Evolutionary conservation across 2,888 invertebrate species (phyloP), one percentile per base, ranked within the genome.

Genomic region (Rosalia funebris): DNA sequence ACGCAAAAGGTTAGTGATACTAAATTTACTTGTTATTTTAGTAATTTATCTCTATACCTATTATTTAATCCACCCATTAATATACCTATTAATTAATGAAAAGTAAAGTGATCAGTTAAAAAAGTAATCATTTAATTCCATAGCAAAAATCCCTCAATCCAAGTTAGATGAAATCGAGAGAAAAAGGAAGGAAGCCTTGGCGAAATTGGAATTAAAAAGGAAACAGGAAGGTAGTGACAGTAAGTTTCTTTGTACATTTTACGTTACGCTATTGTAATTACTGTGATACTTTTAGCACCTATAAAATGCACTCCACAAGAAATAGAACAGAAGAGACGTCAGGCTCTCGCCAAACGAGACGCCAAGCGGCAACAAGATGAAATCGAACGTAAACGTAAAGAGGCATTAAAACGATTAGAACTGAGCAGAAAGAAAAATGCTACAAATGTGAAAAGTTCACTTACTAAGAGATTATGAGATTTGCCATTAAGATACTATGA

Each of bases 81-180:
- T n/a, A n/a, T n/a, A n/a, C n/a, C n/a, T n/a, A n/a, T n/a, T n/a
- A n/a, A n/a, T n/a, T n/a, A n/a, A n/a, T n/a, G n/a, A n/a, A n/a
- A n/a, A n/a, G n/a, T n/a, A n/a, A n/a, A n/a, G n/a, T n/a, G n/a
- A n/a, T n/a, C n/a, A n/a, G n/a, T n/a, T n/a, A n/a, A n/a, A n/a
- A n/a, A n/a, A n/a, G n/a, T n/a, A n/a, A n/a, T n/a, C n/a, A n/a
- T n/a, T n/a, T n/a, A n/a, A n/a, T 39, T 45, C 60, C 65, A 58
- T 47, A 60, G 62, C 14, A 53, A 55, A 53, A 41, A 48, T 73
- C 31, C 55, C 71, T 1, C 79, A 80, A 73, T 86, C 85, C 70
- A 85, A 86, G 15, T 84, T 84, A 32, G 84, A 86, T 63, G 87
- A 88, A 79, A 89, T 89, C 47, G 86, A 87, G 74, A 84, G 80